Conservation (phyloP, 2,797 vertebrate species). For the Phoebastria nigripes region DNA sequence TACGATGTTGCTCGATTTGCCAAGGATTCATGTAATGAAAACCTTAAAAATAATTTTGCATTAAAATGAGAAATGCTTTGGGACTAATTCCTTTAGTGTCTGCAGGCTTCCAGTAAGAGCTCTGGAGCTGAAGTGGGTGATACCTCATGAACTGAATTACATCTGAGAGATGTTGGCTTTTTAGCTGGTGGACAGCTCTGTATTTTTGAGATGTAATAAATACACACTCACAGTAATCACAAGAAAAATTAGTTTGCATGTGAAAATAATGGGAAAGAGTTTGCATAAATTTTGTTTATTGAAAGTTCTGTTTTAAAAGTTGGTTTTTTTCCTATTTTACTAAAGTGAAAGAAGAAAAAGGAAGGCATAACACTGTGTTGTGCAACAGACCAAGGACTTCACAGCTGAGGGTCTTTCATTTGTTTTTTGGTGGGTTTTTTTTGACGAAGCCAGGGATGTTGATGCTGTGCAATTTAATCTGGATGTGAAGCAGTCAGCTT, state of each 20-base stretch:
- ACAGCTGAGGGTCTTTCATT: background rate
- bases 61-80: background rate
- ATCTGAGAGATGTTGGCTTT: background rate
- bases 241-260: background rate
- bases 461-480: background rate
- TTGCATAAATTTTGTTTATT: background rate
- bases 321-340: background rate
- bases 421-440: background rate
- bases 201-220: background rate
- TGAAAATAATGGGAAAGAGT: background rate
- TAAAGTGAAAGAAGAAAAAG: background rate
- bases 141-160: background rate
- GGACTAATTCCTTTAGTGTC: background rate
- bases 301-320: background rate
- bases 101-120: background rate
- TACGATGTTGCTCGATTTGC: background rate
- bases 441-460: background rate
- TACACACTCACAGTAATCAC: background rate
- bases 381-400: background rate
- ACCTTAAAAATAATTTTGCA: background rate
- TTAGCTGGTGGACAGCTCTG: background rate
- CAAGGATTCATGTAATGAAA: background rate
- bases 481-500: background rate
- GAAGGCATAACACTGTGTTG: background rate
- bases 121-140: background rate